phyloP scores from a whole-genome alignment of 2,888 invertebrate species.

The Coenonympha glycerion region DNA sequence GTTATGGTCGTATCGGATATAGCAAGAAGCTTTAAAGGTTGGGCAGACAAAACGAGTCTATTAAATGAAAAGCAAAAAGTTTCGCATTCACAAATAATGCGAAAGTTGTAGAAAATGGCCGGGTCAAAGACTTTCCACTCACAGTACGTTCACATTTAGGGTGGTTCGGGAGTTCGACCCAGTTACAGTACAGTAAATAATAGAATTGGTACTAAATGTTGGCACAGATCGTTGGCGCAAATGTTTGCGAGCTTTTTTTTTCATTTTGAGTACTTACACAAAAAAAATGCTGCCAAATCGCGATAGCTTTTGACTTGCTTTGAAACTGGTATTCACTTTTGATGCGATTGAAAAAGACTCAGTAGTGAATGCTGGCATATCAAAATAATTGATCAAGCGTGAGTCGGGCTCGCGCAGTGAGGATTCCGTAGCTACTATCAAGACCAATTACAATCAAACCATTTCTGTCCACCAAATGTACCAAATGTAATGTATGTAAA shows the following conservation, averaged over 20 bases:
- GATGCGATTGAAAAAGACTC: too few relatives aligned
- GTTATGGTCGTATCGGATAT: neutral
- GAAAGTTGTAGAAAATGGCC: slow-evolving; percentile 20
- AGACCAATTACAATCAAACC: too few relatives aligned
- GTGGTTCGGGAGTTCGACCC: slow-evolving; percentile 9
- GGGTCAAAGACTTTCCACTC: slow-evolving; percentile 20
- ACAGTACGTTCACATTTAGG: slow-evolving; percentile 8
- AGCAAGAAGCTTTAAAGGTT: slow-evolving; percentile 9
- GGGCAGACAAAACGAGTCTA: slow-evolving; percentile 15
- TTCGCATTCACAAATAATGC: slow-evolving; percentile 20
- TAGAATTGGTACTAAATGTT: neutral
- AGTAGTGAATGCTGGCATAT: too few relatives aligned
- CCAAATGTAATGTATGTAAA: too few relatives aligned
- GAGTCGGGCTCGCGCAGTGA: too few relatives aligned
- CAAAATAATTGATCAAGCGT: too few relatives aligned
- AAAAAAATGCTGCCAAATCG: neutral
- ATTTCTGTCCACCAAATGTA: too few relatives aligned
- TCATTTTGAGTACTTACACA: neutral
- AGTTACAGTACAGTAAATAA: slow-evolving; percentile 1
- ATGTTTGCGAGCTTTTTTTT: neutral
- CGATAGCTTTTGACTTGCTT: neutral
- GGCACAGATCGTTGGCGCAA: neutral
- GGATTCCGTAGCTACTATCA: too few relatives aligned
- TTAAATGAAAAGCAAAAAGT: slow-evolving; percentile 20
- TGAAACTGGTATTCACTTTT: too few relatives aligned